Conservation (phyloP, 2,797 vertebrate genomes). For the Sebastes oblongus region DNA sequence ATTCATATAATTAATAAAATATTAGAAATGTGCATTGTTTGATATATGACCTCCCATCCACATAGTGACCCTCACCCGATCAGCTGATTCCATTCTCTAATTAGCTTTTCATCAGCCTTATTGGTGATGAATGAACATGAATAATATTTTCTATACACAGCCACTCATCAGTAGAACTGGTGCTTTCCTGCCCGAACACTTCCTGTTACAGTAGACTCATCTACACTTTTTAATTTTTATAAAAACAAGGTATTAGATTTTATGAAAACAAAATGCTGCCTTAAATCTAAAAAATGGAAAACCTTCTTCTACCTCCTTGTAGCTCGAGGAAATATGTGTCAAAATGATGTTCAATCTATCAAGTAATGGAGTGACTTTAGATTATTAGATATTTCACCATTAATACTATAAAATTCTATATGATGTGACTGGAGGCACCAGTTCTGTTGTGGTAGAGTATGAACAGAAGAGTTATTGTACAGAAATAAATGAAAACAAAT, state of each 20-base stretch:
- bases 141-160: slow-evolving; percentile 74
- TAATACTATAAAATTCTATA: not conserved
- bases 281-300: not conserved
- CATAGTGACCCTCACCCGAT: slow-evolving; percentile 80
- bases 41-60: slow-evolving; percentile 81
- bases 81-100: slow-evolving; percentile 85
- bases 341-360: not conserved
- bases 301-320: not conserved
- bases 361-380: not conserved
- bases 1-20: not conserved
- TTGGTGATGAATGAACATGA: slow-evolving; percentile 84
- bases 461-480: not conserved
- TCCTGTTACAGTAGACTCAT: not conserved
- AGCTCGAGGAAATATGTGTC: not conserved
- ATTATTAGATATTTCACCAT: not conserved
- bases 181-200: not conserved
- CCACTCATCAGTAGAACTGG: not conserved
- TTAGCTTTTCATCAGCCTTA: slow-evolving; percentile 87
- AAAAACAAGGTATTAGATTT: not conserved
- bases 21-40: slow-evolving; percentile 43
- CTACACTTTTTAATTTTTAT: not conserved
- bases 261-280: not conserved
- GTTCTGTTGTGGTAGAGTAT: too few species aligned
- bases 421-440: not conserved
- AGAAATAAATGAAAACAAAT: not conserved